These are phyloP conservation scores for Vanessa cardui DNA, from an alignment of 2,888 invertebrate genomes.

Conservation along the genomic window DNA sequence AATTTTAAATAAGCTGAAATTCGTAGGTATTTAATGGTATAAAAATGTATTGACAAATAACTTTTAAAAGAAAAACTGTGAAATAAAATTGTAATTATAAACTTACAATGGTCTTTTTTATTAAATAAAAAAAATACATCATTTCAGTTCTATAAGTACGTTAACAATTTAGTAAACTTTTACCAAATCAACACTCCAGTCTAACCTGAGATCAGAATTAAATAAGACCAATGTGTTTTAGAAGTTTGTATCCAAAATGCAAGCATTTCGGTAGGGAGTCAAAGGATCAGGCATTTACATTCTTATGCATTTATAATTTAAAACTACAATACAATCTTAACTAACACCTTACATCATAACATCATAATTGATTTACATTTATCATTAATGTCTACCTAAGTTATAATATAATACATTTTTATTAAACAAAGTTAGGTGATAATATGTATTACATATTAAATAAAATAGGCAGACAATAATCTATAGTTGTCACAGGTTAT, in stretches of 20 bases:
- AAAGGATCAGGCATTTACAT: constrained; percentile 40
- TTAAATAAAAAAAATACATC: constrained; percentile 80
- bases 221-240: constrained; percentile 45
- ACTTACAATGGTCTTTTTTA: constrained; percentile 76
- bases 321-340: constrained; percentile 66
- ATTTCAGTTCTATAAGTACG: constrained; percentile 81
- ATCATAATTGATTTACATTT: constrained; percentile 70
- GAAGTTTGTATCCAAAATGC: constrained; percentile 46
- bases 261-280: constrained; percentile 42
- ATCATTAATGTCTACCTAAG: constrained; percentile 66
- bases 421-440: constrained; percentile 56
- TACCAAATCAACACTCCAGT: constrained; percentile 76
- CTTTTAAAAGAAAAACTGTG: neutral
- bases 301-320: constrained; percentile 63
- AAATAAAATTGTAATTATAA: constrained; percentile 34
- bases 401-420: constrained; percentile 60
- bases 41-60: neutral
- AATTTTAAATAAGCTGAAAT: neutral
- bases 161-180: constrained; percentile 79
- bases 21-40: neutral
- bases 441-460: constrained; percentile 52
- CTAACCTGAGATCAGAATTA: constrained; percentile 74
- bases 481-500: constrained; percentile 49
- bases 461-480: constrained; percentile 61
- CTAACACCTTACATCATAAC: constrained; percentile 59